Conservation (phyloP, 1,140 invertebrate species). For the Anthonomus grandis region DNA sequence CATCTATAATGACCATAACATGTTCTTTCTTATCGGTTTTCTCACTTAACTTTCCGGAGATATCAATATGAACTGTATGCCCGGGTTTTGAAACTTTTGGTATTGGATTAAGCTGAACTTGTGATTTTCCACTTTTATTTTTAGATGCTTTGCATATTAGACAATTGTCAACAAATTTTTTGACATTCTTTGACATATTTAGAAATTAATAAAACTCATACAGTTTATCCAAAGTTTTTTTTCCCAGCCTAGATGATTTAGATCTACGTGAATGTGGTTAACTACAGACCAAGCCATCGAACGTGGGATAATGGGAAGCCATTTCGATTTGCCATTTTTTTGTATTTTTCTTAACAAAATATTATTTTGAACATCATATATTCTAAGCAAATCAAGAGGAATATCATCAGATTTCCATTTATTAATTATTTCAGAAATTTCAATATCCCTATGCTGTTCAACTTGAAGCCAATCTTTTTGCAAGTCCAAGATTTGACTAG, state of each 20-base stretch:
- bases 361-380: too few species aligned
- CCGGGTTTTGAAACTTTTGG: conserved; percentile 9
- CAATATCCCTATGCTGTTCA: background rate
- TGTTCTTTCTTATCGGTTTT: too few species aligned
- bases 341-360: too few species aligned
- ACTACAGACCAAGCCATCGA: too few species aligned
- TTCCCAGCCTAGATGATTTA: conserved; percentile 31
- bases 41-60: conserved; percentile 6
- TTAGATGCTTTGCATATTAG: too few species aligned
- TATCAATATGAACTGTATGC: conserved; percentile 14
- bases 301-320: too few species aligned
- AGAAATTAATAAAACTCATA: too few species aligned
- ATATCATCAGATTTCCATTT: background rate
- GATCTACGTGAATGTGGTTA: background rate
- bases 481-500: background rate
- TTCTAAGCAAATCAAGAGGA: background rate
- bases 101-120: conserved; percentile 8
- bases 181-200: conserved; percentile 35
- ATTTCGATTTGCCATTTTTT: too few species aligned
- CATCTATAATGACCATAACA: too few species aligned
- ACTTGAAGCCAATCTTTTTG: background rate
- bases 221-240: conserved; percentile 38
- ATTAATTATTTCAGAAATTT: background rate
- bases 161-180: conserved; percentile 38
- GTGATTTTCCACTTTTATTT: conserved; percentile 26